These are phyloP conservation scores for Falcunculus frontatus DNA, from an alignment of 2,113 vertebrate genomes.

Conservation along the genomic window DNA sequence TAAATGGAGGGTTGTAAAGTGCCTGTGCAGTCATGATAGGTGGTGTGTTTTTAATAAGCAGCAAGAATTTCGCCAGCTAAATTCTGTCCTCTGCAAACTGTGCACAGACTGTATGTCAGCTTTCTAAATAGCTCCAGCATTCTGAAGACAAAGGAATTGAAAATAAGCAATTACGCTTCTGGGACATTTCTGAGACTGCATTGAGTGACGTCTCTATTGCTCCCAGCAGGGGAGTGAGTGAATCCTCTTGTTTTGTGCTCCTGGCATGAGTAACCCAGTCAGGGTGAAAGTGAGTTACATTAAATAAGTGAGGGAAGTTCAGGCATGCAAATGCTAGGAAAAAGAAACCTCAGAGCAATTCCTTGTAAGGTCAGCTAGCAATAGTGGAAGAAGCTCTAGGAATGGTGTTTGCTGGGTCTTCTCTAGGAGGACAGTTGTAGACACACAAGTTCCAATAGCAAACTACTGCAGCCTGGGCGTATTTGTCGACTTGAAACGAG, in stretches of 20 bases:
- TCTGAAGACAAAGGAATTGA: neutral
- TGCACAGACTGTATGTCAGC: neutral
- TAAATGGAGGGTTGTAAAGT: neutral
- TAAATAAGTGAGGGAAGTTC: neutral
- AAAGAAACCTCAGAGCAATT: neutral
- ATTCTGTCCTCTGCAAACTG: neutral
- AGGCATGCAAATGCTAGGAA: neutral
- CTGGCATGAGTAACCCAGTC: neutral
- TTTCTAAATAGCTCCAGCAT: neutral
- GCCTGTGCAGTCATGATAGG: neutral
- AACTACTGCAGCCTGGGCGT: neutral
- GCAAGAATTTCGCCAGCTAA: neutral
- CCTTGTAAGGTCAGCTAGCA: neutral
- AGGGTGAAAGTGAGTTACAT: neutral
- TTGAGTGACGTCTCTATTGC: neutral
- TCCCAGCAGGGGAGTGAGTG: neutral
- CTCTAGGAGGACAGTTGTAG: neutral
- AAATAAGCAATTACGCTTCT: neutral
- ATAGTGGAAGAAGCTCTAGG: neutral
- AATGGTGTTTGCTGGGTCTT: neutral
- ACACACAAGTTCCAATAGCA: accelerated
- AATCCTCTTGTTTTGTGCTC: neutral
- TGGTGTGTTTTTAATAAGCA: constrained; percentile 20
- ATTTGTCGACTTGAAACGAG: neutral
- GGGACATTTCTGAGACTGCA: neutral